Evolutionary conservation across 2,113 vertebrate genomes (phyloP).

Genomic region (Ophthalmolycus amberensis): DNA sequence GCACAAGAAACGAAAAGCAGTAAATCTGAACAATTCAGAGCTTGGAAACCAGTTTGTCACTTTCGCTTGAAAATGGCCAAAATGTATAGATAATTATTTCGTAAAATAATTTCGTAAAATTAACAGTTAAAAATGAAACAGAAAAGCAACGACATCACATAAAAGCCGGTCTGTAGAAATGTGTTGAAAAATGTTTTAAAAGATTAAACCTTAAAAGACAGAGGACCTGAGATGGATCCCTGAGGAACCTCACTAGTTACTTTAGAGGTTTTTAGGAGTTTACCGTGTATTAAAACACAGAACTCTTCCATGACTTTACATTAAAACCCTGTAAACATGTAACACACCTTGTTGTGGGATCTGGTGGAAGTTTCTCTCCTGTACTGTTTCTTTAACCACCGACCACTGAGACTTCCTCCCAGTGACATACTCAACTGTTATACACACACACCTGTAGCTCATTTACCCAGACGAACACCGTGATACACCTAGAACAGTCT

Average conservation of each 20-base stretch:
- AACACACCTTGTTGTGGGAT: constrained; percentile 22
- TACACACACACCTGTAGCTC: background rate
- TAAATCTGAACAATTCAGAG: background rate
- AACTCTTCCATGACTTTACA: background rate
- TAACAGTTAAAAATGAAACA: no score
- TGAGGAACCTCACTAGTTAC: background rate
- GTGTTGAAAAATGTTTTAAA: no score
- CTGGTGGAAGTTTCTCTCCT: constrained; percentile 1
- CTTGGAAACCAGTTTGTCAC: no score
- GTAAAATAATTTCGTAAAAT: no score
- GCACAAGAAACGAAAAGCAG: background rate
- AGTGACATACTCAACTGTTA: constrained; percentile 23
- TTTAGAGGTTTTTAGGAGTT: background rate
- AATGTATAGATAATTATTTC: no score
- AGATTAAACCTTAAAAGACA: background rate
- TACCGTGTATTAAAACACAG: no score
- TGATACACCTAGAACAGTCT: background rate
- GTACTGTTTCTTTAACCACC: constrained; percentile 42
- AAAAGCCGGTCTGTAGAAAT: no score
- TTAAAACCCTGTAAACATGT: background rate
- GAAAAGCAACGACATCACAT: no score
- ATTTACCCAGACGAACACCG: background rate
- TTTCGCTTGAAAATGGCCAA: no score
- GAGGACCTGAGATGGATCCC: background rate
- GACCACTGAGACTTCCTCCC: constrained; percentile 36